These are phyloP conservation scores for Australoheros facetus DNA, from an alignment of 2,797 vertebrate genomes.

Conservation along the genomic window DNA sequence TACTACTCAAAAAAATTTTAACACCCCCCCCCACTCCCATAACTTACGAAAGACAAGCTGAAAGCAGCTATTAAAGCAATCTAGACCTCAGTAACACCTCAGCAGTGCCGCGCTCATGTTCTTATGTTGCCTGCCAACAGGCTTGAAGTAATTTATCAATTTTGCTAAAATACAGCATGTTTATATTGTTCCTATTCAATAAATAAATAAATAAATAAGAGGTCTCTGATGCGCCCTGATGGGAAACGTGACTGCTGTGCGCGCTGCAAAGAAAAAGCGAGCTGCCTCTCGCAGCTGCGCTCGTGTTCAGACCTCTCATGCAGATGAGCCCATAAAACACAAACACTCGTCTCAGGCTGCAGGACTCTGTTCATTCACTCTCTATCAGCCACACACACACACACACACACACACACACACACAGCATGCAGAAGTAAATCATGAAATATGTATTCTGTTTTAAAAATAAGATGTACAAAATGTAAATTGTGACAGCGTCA, in stretches of 20 bases:
- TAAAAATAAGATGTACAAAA: not conserved
- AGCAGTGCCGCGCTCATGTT: not conserved
- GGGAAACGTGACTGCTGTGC: not conserved
- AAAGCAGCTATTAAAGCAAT: no score
- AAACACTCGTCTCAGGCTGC: not conserved
- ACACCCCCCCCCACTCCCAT: no score
- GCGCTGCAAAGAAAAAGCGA: not conserved
- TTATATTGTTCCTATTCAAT: not conserved
- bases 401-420: not conserved
- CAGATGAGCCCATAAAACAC: conserved; percentile 6
- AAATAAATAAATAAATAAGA: not conserved
- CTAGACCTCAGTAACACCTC: no score
- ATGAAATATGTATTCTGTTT: not conserved
- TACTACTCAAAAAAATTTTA: not conserved
- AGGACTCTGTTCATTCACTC: not conserved
- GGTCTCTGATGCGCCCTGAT: not conserved
- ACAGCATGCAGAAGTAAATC: not conserved
- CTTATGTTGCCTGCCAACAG: not conserved
- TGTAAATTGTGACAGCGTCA: no score
- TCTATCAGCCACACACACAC: not conserved
- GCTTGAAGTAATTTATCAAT: not conserved
- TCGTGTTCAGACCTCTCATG: not conserved
- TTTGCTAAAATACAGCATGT: not conserved
- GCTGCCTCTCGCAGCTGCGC: conserved; percentile 37
- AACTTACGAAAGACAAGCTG: no score